These are phyloP conservation scores for Watsonalla cultraria DNA, from an alignment of 2,888 invertebrate species.

Conservation along the genomic window DNA sequence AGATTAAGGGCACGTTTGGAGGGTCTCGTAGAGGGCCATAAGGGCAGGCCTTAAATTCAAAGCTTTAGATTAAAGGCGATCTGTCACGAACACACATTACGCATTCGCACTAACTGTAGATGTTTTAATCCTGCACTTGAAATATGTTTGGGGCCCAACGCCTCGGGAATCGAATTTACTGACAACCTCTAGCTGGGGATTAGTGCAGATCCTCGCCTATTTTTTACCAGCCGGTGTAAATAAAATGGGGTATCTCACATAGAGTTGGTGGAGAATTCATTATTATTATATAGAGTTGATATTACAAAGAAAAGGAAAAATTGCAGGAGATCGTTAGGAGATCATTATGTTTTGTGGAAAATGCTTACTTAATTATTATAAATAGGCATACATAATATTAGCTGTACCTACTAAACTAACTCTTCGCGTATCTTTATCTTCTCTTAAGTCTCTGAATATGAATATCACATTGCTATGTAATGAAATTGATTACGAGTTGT, in stretches of 20 bases:
- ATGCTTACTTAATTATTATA: no score
- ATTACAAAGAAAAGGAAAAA: no score
- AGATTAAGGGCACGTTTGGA: slow-evolving; percentile 54
- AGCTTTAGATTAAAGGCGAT: slow-evolving; percentile 62
- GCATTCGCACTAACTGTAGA: slow-evolving; percentile 66
- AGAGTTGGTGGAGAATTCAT: slow-evolving; percentile 25
- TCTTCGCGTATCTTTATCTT: no score
- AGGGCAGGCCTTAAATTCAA: slow-evolving; percentile 57
- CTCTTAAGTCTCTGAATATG: no score
- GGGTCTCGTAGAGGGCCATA: slow-evolving; percentile 34
- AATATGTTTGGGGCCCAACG: slow-evolving; percentile 54
- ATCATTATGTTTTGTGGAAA: no score
- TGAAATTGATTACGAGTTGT: no score
- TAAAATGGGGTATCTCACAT: slow-evolving; percentile 18
- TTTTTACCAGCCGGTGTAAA: slow-evolving; percentile 35
- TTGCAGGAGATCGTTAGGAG: no score
- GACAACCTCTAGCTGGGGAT: slow-evolving; percentile 53
- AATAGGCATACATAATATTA: no score
- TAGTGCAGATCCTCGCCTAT: slow-evolving; percentile 46
- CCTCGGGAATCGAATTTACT: slow-evolving; percentile 40
- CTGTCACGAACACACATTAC: slow-evolving; percentile 66
- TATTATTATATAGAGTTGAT: no score
- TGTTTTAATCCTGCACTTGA: slow-evolving; percentile 74
- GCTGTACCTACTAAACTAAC: no score
- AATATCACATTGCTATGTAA: no score